These are phyloP conservation scores for Hirtodrosophila trivittata DNA, from an alignment of 2,888 invertebrate species.

Conservation along the genomic window DNA sequence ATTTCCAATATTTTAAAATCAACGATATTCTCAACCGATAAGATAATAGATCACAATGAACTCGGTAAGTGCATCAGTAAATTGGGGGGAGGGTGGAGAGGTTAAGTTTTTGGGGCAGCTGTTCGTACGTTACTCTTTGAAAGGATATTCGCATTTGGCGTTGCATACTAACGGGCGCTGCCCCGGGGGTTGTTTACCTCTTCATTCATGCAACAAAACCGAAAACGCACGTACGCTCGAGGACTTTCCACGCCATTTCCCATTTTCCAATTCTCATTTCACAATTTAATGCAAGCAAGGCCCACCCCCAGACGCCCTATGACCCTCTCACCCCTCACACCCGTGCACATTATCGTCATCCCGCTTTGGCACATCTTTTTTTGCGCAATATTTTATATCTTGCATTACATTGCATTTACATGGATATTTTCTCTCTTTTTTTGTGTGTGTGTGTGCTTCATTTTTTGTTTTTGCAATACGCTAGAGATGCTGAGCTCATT, in stretches of 20 bases:
- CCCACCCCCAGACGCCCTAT: not conserved
- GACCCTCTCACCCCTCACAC: conserved; percentile 1
- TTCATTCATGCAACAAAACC: conserved; percentile 63
- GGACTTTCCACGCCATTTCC: conserved; percentile 31
- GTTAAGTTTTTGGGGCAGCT: not conserved
- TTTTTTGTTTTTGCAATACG: conserved; percentile 14
- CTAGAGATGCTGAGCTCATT: conserved; percentile 60
- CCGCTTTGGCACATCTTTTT: conserved; percentile 26
- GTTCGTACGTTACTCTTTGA: conserved; percentile 4
- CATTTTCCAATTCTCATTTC: no score
- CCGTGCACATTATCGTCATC: conserved; percentile 8
- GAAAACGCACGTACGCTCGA: conserved; percentile 15
- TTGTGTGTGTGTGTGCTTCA: no score
- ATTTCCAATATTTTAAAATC: no score
- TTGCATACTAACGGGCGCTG: conserved; percentile 37
- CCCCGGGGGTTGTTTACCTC: conserved; percentile 26
- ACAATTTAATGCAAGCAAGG: conserved; percentile 37
- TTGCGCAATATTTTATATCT: conserved; percentile 21
- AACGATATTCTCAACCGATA: conserved; percentile 18
- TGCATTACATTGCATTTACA: conserved; percentile 24
- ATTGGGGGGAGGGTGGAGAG: no score
- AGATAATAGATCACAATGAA: conserved; percentile 47
- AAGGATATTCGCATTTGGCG: conserved; percentile 45
- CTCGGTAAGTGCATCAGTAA: conserved; percentile 48
- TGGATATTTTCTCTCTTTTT: conserved; percentile 17